These are phyloP conservation scores for Sebastes itinus DNA, from an alignment of 2,797 vertebrate genomes.

Conservation along the genomic window DNA sequence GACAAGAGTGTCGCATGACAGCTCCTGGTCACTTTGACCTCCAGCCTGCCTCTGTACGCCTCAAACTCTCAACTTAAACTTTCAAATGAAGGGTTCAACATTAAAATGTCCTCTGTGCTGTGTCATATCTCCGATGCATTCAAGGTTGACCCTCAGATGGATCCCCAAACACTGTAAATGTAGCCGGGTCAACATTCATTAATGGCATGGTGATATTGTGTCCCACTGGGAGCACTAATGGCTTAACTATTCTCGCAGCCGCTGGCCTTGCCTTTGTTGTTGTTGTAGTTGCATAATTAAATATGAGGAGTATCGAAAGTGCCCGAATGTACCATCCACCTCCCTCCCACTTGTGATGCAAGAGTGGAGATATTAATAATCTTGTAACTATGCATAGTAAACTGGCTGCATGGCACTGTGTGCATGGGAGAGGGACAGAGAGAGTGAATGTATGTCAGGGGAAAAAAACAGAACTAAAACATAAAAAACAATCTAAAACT, in stretches of 20 bases:
- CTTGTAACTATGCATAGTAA: slow-evolving; percentile 80
- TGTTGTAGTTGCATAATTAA: slow-evolving; percentile 45
- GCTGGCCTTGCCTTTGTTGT: slow-evolving; percentile 19
- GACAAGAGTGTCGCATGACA: slow-evolving; percentile 32
- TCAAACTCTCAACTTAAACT: not conserved
- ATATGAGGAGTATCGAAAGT: slow-evolving; percentile 59
- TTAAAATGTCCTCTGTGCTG: not conserved
- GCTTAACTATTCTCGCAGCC: not conserved
- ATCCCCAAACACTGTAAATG: not conserved
- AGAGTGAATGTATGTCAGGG: not conserved
- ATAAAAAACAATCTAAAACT: not conserved
- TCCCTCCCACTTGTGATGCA: slow-evolving; percentile 71
- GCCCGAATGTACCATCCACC: slow-evolving; percentile 59
- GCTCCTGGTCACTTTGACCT: slow-evolving; percentile 55
- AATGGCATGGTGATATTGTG: not conserved
- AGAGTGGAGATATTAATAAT: slow-evolving; percentile 79
- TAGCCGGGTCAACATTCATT: not conserved
- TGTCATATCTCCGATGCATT: not conserved
- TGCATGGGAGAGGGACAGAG: slow-evolving; percentile 2
- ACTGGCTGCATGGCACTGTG: slow-evolving; percentile 16
- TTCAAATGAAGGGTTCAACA: not conserved
- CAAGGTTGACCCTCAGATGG: not conserved
- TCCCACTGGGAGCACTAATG: not conserved
- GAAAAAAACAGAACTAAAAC: not conserved
- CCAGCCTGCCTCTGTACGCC: not conserved